A percentile compares a stretch with the other conserved stretches of the same genome.
phyloP scores from a whole-genome alignment of 2,888 invertebrate genomes.

The Nezara viridula region DNA sequence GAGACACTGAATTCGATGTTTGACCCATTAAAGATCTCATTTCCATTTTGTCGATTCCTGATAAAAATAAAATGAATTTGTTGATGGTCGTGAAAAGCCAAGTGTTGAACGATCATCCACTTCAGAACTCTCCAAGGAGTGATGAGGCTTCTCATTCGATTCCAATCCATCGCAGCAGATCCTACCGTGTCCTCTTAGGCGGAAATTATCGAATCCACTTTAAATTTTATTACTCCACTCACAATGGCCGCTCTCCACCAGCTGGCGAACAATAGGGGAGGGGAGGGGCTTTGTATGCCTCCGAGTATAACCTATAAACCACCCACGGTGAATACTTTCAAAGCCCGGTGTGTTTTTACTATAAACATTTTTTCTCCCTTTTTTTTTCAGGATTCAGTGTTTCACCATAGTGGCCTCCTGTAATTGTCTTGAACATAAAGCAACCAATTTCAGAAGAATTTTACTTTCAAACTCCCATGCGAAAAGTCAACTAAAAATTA shows the following conservation, averaged over 20 bases:
- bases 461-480: neutral
- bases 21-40: too few relatives aligned
- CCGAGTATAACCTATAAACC: constrained; percentile 18
- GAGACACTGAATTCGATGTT: too few relatives aligned
- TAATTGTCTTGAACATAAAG: neutral
- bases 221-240: constrained; percentile 36
- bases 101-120: neutral
- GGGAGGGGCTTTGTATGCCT: neutral
- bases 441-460: neutral
- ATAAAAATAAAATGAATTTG: too few relatives aligned
- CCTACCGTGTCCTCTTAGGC: neutral
- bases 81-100: neutral
- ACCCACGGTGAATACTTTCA: constrained; percentile 20
- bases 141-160: constrained; percentile 36
- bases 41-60: too few relatives aligned
- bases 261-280: constrained; percentile 5
- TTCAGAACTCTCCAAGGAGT: neutral
- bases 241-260: constrained; percentile 27
- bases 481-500: neutral
- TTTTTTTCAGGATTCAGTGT: neutral
- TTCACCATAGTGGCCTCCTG: neutral
- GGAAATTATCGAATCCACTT: constrained; percentile 47
- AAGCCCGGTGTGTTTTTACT: neutral
- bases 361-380: neutral
- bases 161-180: neutral